Evolutionary conservation across 2,797 vertebrate species (phyloP).

Genomic region (Eurystomus glaucurus): DNA sequence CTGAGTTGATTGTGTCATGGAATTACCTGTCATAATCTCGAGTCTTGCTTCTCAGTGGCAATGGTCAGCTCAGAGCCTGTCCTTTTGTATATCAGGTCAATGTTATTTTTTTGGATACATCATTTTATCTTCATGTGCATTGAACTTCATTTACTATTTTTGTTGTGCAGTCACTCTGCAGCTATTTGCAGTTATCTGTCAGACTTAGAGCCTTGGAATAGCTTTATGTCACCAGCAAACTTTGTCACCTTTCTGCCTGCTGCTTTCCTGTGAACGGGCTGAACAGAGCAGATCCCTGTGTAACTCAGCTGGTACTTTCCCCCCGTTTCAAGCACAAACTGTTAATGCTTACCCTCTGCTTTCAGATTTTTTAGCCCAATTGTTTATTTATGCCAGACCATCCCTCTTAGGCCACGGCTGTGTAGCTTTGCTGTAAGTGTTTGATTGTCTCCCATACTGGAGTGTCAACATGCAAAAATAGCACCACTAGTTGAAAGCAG

Average conservation of each 20-base stretch:
- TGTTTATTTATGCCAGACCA: neutral
- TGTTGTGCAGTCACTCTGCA: neutral
- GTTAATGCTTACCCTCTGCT: neutral
- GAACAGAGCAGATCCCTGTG: neutral
- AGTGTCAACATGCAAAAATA: neutral
- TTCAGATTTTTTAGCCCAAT: neutral
- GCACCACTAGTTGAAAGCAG: neutral
- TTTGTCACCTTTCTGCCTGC: neutral
- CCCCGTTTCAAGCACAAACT: neutral
- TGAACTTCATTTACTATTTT: neutral
- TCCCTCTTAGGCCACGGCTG: neutral
- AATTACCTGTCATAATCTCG: neutral
- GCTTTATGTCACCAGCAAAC: neutral
- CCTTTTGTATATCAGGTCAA: neutral
- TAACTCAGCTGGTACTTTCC: neutral
- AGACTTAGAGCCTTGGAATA: neutral
- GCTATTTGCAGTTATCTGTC: neutral
- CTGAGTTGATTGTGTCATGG: neutral
- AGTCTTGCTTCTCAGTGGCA: neutral
- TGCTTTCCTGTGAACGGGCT: neutral
- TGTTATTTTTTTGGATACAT: neutral
- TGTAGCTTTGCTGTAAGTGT: neutral
- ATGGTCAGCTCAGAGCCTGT: neutral
- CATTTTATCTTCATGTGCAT: fast-evolving
- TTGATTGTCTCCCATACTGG: neutral